These are phyloP conservation scores for Hippoglossus hippoglossus DNA, from an alignment of 2,797 vertebrate genomes.

Conservation along the genomic window DNA sequence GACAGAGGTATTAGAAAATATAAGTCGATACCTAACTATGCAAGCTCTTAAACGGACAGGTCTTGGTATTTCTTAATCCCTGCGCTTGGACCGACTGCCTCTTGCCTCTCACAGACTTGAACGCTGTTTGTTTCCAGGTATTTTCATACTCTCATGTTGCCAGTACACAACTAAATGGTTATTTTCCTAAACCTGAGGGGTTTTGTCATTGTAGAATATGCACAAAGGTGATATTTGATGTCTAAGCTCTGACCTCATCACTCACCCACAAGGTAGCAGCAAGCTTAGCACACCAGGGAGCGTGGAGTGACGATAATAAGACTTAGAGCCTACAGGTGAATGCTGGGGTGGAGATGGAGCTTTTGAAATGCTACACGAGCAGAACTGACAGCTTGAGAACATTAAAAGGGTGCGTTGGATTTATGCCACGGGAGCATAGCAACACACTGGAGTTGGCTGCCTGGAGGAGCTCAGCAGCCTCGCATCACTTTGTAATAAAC, in stretches of 20 bases:
- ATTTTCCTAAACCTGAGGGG: too few relatives aligned
- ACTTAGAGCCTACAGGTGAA: background rate
- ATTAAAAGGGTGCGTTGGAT: background rate
- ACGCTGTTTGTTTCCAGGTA: too few relatives aligned
- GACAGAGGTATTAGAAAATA: too few relatives aligned
- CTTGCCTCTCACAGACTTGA: too few relatives aligned
- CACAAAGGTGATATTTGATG: background rate
- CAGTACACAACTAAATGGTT: too few relatives aligned
- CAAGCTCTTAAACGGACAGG: too few relatives aligned
- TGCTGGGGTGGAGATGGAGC: background rate
- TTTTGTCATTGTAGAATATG: background rate
- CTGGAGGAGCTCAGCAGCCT: background rate
- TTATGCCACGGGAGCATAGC: background rate
- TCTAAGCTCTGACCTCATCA: background rate
- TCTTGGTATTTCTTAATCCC: too few relatives aligned
- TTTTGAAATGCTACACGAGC: constrained; percentile 14
- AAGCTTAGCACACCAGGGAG: background rate
- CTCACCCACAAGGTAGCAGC: background rate
- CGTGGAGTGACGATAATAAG: background rate
- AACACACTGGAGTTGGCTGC: background rate
- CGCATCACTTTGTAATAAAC: background rate
- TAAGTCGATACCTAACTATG: too few relatives aligned
- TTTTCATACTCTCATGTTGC: too few relatives aligned
- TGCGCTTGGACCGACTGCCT: too few relatives aligned
- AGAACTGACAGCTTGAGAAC: background rate